Evolutionary conservation across 2,888 invertebrate genomes (phyloP).

Genomic region (Thymelicus acteon): DNA sequence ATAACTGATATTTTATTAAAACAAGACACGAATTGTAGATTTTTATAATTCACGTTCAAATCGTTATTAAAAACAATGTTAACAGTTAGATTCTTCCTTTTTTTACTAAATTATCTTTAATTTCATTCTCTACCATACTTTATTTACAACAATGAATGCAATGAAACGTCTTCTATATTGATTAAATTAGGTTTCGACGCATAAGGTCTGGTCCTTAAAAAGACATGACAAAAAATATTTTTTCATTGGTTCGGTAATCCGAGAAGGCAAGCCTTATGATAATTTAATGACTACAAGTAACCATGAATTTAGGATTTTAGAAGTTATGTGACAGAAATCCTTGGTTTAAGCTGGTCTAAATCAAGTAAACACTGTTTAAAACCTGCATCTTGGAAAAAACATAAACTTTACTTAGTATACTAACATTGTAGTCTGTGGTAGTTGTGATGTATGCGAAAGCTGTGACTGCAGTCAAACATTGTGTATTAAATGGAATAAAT

Average conservation of each 20-base stretch:
- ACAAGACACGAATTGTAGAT: no score
- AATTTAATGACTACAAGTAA: conserved; percentile 49
- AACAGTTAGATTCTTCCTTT: neutral
- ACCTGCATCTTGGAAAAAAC: neutral
- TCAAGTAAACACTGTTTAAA: conserved; percentile 26
- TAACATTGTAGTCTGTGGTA: neutral
- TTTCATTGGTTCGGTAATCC: conserved; percentile 34
- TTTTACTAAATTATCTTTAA: neutral
- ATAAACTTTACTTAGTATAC: conserved; percentile 13
- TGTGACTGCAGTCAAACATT: neutral
- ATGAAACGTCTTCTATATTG: conserved; percentile 25
- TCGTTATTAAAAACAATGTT: neutral
- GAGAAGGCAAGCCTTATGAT: conserved; percentile 44
- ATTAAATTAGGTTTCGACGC: conserved; percentile 36
- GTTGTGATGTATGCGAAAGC: neutral
- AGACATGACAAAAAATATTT: conserved; percentile 31
- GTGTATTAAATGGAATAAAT: neutral
- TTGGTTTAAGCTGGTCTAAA: conserved; percentile 42
- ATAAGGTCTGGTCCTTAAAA: conserved; percentile 33
- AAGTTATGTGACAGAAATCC: conserved; percentile 42
- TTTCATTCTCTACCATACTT: conserved; percentile 4
- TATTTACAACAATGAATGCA: conserved; percentile 21
- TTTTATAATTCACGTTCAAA: neutral
- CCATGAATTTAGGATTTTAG: conserved; percentile 45
- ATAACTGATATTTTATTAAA: no score